These are phyloP conservation scores for Protodeltote pygarga DNA, from an alignment of 2,888 invertebrate species.

Conservation along the genomic window DNA sequence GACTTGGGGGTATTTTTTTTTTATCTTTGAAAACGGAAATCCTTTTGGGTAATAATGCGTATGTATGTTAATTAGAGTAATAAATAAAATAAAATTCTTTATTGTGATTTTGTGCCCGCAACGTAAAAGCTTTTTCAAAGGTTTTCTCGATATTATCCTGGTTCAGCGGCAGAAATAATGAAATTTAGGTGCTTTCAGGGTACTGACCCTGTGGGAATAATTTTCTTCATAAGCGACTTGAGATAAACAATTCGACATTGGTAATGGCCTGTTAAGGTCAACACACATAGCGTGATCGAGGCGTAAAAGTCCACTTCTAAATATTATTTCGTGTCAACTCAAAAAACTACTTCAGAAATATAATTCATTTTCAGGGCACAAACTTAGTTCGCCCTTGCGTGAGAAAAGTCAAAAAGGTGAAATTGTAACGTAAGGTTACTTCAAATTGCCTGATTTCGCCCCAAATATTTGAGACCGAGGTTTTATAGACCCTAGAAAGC, in stretches of 20 bases:
- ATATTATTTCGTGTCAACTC: constrained; percentile 11
- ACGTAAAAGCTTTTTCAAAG: no score
- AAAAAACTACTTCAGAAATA: constrained; percentile 19
- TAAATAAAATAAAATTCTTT: no score
- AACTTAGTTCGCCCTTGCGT: constrained; percentile 32
- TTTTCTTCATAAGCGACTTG: no score
- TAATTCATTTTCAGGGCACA: constrained; percentile 31
- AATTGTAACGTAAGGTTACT: constrained; percentile 11
- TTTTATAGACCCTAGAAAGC: constrained; percentile 14
- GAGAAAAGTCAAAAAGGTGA: constrained; percentile 39
- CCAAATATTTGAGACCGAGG: constrained; percentile 1
- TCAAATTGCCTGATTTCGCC: constrained; percentile 13
- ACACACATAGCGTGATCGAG: constrained; percentile 19
- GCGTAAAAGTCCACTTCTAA: constrained; percentile 9
- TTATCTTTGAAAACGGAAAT: neutral
- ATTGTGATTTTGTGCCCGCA: no score
- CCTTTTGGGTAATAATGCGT: neutral
- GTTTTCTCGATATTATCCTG: no score
- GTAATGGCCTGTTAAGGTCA: no score
- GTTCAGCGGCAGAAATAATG: no score
- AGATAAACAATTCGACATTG: no score
- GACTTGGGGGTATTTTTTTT: constrained; percentile 2
- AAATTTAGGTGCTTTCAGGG: no score
- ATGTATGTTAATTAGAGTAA: constrained; percentile 18
- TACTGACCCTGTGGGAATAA: no score